Evolutionary conservation across 2,888 invertebrate species (phyloP), one percentile per base, ranked within the genome.

Genomic region (Thymelicus acteon): DNA sequence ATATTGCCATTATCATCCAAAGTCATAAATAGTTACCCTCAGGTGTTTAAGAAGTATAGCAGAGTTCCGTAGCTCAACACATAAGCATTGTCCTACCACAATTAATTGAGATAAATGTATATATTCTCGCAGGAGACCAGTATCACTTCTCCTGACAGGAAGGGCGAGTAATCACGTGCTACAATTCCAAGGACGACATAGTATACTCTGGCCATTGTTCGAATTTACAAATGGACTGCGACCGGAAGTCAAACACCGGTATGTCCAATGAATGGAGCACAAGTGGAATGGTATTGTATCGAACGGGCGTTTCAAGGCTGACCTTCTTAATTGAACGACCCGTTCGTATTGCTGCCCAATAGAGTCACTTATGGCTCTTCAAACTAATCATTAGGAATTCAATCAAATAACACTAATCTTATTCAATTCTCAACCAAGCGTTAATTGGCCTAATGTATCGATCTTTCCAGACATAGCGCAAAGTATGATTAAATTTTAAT

Each of bases 191-290:
- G 77, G 77, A 75, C 77, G 74, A 62, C 70, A 72, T 74, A 72
- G 82, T 81, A 78, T 79, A 82, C 65, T 65, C 52, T 71, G 70
- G 65, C 64, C 60, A 82, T 83, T 84, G 83, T 80, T 78, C 78
- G 80, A 80, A 90, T 91, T 92, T 87, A 86, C 91, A 92, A 70
- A 70, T 91, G 87, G 83, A 80, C 82, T 84, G 82, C 79, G 88
- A 83, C 90, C 91, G 91, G 91, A 92, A 88, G 85, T 80, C 78
- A 81, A 82, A 81, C 83, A 85, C 83, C 86, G 86, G 82, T 85
- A 85, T 81, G 84, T 81, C 81, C 81, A 83, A 83, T 87, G 85
- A 75, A 73, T 77, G 86, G 88, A 49, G 60, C 70, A 71, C 70
- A 71, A 71, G 70, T 65, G 70, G 64, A 64, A 60, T 64, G 61